Base-by-base conservation (phyloP, 2,797 vertebrate genomes). In the Craterocephalus amniculus region DNA sequence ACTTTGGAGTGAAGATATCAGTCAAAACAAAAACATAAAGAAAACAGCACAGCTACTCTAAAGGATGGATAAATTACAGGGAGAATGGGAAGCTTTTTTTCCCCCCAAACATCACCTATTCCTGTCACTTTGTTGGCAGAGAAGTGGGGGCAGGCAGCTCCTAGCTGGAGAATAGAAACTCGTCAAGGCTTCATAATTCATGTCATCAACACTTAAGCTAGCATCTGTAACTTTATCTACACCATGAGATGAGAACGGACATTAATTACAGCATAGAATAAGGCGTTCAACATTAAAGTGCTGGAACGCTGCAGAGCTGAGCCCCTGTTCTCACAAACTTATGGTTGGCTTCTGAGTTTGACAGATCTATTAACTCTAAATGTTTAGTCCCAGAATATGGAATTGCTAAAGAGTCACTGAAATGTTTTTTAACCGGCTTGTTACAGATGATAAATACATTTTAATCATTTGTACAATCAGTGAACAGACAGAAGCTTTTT, bases 11-110 rank as follows among this genome's bases (percentile, higher is more conserved):
- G 79, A 90, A 81, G 83, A 68, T 43, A 35, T 88, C 76, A 80
- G 88, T 83, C 79, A 74, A 80, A 79, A 80, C 76, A 74, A 76
- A 81, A 74, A 67, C 45, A 62, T 69, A 61, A 83, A 90, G 74
- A 80, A 78, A 89, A 88, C 78, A 77, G 70, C 87, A 93, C 76
- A 27, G 81, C 81, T 86, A 90, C 82, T 72, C 61, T 79, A 65
- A 82, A 77, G 78, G 75, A 82, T 78, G 85, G 77, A 74, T 88
- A 83, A 79, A 87, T 88, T 85, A 93, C 92, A 91, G 73, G 78
- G 77, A 76, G 78, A 65, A 29, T 75, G 74, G 83, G 74, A 85
- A 88, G 72, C 49, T 8, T 86, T 78, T 75, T 76, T 38, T n/a
- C n/a, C 3, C 5, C 66, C 52, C 70, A 76, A 72, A 83, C 67